Evolutionary conservation across 2,888 invertebrate species (phyloP), one percentile per base, ranked within the genome.

Genomic region (Lasioglossum calceatum): DNA sequence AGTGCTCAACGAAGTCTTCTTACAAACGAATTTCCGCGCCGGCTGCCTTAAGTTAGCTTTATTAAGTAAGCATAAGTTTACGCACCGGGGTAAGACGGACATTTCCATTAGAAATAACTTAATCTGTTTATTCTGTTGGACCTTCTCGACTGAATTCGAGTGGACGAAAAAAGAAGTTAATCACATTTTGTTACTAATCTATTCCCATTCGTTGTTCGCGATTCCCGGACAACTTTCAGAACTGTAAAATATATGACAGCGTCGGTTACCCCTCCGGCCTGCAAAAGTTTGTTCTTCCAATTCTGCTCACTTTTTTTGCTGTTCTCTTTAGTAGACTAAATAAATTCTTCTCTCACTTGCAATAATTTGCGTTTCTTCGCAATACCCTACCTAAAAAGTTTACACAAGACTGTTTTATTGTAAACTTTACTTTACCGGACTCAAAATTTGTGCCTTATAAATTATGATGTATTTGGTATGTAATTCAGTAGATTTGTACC

Each of bases 61-160:
- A 75, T 86, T 89, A 87, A 86, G 82, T 82, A 82, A 79, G 76
- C 79, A 72, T 71, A 76, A 90, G 70, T 89, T 88, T 81, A 44
- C 72, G 23, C 54, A 44, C 58, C 19, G 79, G 79, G 74, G n/a
- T 39, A 50, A 61, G 71, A n/a, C 42, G 64, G 42, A n/a, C 58
- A 67, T 71, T 71, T 39, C 71, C 27, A 42, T 32, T n/a, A 42
- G 79, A 36, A 64, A 72, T 79, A 83, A 82, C 50, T 78, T 78
- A 70, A 77, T 72, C 71, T 3, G 75, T 72, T 84, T 76, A 76
- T 72, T 61, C 71, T 72, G 10, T 12, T 16, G 42, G 16, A 67
- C 16, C 64, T 39, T 19, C n/a, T 19, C 39, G 50, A 54, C 47
- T 27, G 71, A 23, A 16, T 47, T 61, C 36, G 4, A 42, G 32